Evolutionary conservation across 2,113 vertebrate genomes (phyloP).

Genomic region (Atrichornis clamosus): DNA sequence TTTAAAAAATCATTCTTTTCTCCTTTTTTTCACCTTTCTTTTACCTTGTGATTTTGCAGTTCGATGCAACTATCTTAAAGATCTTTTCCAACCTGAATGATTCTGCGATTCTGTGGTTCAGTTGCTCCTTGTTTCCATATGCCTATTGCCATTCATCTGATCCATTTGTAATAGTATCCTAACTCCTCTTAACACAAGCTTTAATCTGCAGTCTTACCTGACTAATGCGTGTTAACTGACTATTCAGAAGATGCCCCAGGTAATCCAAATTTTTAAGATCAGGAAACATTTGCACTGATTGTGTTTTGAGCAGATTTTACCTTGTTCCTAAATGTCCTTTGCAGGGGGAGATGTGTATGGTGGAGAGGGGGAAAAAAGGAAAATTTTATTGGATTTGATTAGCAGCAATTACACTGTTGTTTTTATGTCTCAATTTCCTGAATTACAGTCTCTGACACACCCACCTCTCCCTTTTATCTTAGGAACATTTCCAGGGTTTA

Average conservation of each 20-base stretch:
- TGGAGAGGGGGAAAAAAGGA: neutral
- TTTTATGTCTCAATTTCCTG: neutral
- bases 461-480: neutral
- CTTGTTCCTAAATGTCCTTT: neutral
- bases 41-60: neutral
- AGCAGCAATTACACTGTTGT: neutral
- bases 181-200: neutral
- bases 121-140: neutral
- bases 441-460: neutral
- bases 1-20: neutral
- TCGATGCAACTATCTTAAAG: neutral
- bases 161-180: neutral
- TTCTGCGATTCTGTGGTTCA: neutral
- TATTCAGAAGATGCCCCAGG: neutral
- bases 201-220: neutral
- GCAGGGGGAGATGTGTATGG: accelerated
- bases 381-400: neutral
- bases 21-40: neutral
- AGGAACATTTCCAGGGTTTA: neutral
- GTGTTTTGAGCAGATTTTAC: neutral
- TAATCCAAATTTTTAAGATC: neutral
- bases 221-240: neutral
- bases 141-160: neutral
- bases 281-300: neutral
- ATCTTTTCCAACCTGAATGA: neutral